Conservation (phyloP, 2,888 invertebrate species). For the Hypomecis punctinalis region DNA sequence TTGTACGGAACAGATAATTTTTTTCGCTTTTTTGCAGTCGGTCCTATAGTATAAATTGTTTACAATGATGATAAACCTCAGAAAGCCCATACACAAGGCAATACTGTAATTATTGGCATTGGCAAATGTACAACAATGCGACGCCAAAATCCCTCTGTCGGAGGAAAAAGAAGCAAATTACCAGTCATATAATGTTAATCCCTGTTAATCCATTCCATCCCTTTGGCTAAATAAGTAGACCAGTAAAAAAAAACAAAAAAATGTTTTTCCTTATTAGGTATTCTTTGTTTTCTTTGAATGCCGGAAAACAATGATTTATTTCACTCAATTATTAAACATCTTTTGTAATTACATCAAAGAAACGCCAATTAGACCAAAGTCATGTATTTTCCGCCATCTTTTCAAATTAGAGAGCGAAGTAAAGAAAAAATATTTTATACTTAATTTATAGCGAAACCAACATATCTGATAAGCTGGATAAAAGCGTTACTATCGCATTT, state of each 20-base stretch:
- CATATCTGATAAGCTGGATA: neutral
- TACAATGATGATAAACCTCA: too few relatives aligned
- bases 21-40: too few relatives aligned
- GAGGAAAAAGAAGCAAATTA: too few relatives aligned
- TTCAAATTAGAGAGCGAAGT: constrained; percentile 17
- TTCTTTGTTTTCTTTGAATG: constrained; percentile 2
- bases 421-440: constrained; percentile 3
- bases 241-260: neutral
- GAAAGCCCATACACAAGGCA: too few relatives aligned
- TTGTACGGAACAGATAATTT: too few relatives aligned
- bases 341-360: constrained; percentile 14
- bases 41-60: too few relatives aligned
- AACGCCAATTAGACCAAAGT: constrained; percentile 11
- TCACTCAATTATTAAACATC: constrained; percentile 17
- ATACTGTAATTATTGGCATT: too few relatives aligned
- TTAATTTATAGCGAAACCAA: constrained; percentile 8
- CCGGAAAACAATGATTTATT: constrained; percentile 5
- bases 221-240: neutral
- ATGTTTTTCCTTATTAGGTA: neutral
- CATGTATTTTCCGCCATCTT: constrained; percentile 16
- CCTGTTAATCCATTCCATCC: too few relatives aligned
- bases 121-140: too few relatives aligned
- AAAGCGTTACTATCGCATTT: neutral
- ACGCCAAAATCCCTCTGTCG: too few relatives aligned
- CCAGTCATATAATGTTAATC: too few relatives aligned